Base-by-base conservation (phyloP, 1,140 invertebrate genomes). In the Drosophila bocki region DNA sequence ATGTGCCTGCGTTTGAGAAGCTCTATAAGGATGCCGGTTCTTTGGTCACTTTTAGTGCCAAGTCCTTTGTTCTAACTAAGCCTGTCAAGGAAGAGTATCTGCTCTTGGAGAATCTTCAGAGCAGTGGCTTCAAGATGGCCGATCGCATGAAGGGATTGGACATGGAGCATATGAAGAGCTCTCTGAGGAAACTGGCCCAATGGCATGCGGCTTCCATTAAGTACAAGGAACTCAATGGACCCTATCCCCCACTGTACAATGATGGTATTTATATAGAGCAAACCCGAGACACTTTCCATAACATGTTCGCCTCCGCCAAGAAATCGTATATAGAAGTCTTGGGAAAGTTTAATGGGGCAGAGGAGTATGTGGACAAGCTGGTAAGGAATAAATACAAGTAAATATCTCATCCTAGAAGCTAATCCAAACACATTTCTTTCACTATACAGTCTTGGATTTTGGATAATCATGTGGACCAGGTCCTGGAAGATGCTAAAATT, bases 161-260 rank as follows among this genome's bases (percentile, higher is more conserved):
- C 69, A 57, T 94, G 54, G 62, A 93, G 3, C 95, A 95, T 61
- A 91, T 88, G 22, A 79, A 93, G 60, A 54, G 94, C 12, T 93
- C 94, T 0, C 72, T 95, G 3, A 87, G 92, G 15, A 93, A 94
- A 64, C 68, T 95, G 47, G 95, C 93, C 0, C 93, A 85, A 72
- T 94, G 94, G 79, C 95, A 95, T 76, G 95, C 94, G 0, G 85
- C 93, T 11, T 94, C 94, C 0, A 88, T 94, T 0, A 68, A 71
- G 8, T 78, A 75, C 32, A 80, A 77, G 39, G 75, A 80, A 35
- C 33, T 77, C 7, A 47, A 82, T 56, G 83, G 82, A 5, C 48
- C 82, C 0, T 86, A 83, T 41, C 53, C 76, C 1, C 1, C 58
- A 0, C 13, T 39, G 0, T 84, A 53, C 15, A 50, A 71, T 9